phyloP scores from a whole-genome alignment of 2,888 invertebrate genomes.

The Deilephila elpenor region DNA sequence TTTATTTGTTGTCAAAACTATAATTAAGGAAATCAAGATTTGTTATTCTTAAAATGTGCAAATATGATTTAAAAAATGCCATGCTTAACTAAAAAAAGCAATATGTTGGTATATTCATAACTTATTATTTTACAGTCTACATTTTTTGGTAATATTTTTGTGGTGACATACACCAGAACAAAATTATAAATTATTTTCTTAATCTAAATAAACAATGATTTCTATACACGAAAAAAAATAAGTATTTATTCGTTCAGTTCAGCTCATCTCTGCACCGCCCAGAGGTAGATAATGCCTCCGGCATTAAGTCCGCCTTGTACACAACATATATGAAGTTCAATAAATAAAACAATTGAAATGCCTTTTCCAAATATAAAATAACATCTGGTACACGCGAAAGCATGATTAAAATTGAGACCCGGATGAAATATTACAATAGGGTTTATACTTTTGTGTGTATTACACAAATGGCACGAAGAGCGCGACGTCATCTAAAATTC shows the following conservation, averaged over 20 bases:
- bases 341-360: background rate
- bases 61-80: too few species aligned
- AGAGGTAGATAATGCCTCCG: too few species aligned
- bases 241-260: too few species aligned
- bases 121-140: too few species aligned
- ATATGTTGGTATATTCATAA: too few species aligned
- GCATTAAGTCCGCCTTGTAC: too few species aligned
- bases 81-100: too few species aligned
- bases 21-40: too few species aligned
- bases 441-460: background rate
- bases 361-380: background rate
- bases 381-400: background rate
- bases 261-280: too few species aligned
- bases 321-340: too few species aligned
- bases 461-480: background rate
- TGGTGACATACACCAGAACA: background rate
- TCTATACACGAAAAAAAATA: background rate
- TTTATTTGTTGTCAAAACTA: too few species aligned
- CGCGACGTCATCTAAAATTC: constrained; percentile 17
- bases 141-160: background rate
- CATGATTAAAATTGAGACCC: constrained; percentile 5
- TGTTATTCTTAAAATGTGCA: too few species aligned
- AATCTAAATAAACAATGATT: background rate
- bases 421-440: constrained; percentile 2
- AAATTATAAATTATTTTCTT: background rate